A percentile compares a stretch with the other conserved stretches of the same genome.
Evolutionary conservation across 2,113 vertebrate species (phyloP).

Genomic region (Ceyx melanurus): DNA sequence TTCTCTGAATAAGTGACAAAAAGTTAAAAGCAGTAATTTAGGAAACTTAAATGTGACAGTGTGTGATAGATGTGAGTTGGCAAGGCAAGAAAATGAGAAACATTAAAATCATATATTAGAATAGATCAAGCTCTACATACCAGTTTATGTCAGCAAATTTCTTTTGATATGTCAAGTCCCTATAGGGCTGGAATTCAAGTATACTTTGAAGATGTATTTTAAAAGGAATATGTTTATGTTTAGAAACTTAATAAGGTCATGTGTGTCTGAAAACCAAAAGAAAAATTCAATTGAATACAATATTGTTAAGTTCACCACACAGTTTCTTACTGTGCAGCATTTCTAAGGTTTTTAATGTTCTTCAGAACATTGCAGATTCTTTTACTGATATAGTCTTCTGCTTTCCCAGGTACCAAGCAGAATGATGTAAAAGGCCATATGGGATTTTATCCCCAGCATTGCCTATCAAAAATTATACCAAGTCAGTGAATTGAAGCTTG

Average conservation of each 20-base stretch:
- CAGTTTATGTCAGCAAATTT: slow-evolving; percentile 82
- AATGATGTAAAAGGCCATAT: neutral
- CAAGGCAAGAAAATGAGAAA: slow-evolving; percentile 84
- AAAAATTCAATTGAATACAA: slow-evolving; percentile 49
- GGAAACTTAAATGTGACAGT: slow-evolving; percentile 82
- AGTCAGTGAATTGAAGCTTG: slow-evolving; percentile 23
- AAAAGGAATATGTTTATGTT: slow-evolving; percentile 76
- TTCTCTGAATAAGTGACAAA: slow-evolving; percentile 80
- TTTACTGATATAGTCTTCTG: neutral
- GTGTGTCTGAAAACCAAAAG: slow-evolving; percentile 26
- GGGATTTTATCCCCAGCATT: neutral
- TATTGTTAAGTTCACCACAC: slow-evolving; percentile 21
- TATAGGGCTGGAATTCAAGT: slow-evolving; percentile 68
- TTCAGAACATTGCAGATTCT: neutral
- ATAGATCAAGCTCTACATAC: slow-evolving; percentile 79
- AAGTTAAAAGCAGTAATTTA: slow-evolving; percentile 86
- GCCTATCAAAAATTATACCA: neutral
- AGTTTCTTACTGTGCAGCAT: neutral
- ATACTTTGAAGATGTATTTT: slow-evolving; percentile 79
- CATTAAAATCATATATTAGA: slow-evolving; percentile 86
- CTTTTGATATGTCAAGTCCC: slow-evolving; percentile 80
- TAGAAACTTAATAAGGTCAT: slow-evolving; percentile 72
- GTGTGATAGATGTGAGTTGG: slow-evolving; percentile 83
- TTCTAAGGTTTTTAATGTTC: slow-evolving; percentile 27
- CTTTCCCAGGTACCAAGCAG: neutral